A percentile compares a stretch with the other conserved stretches of the same genome.
phyloP scores from a whole-genome alignment of 2,113 vertebrate species.

The Symphodus melops region DNA sequence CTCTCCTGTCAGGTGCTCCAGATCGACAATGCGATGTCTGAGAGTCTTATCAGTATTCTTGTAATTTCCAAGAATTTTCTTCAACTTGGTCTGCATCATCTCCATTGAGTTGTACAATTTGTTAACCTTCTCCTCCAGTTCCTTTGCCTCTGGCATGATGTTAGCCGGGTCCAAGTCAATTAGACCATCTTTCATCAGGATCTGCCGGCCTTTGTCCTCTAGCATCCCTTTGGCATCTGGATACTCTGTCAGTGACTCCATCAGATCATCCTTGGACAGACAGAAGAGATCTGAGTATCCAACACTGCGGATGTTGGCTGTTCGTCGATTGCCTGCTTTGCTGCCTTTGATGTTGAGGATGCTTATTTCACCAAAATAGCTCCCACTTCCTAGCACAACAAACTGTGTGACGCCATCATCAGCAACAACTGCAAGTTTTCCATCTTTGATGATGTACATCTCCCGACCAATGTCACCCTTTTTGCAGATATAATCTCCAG shows the following conservation, averaged over 20 bases:
- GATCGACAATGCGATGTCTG: conserved; percentile 84
- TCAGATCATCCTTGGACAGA: conserved; percentile 96
- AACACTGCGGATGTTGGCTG: conserved; percentile 96
- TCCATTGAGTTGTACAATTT: conserved; percentile 87
- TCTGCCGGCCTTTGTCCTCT: conserved; percentile 95
- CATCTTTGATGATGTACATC: conserved; percentile 99
- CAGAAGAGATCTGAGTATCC: conserved; percentile 98
- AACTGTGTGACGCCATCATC: conserved; percentile 96
- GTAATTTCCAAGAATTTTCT: conserved; percentile 87
- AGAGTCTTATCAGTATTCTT: conserved; percentile 84
- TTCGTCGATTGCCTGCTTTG: conserved; percentile 96
- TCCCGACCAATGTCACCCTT: conserved; percentile 98
- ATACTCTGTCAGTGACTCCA: conserved; percentile 95
- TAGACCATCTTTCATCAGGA: conserved; percentile 95
- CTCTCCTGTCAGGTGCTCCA: conserved; percentile 85
- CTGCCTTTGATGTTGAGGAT: conserved; percentile 98
- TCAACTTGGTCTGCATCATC: conserved; percentile 89
- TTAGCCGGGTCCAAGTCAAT: conserved; percentile 90
- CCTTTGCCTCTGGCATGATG: conserved; percentile 88
- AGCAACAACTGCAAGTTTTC: conserved; percentile 95
- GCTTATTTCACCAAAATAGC: conserved; percentile 98
- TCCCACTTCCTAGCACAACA: conserved; percentile 94
- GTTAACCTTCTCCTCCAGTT: conserved; percentile 89
- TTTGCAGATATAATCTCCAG: conserved; percentile 96
- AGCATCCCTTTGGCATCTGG: conserved; percentile 95